Evolutionary conservation across 1,140 invertebrate genomes (phyloP).

Genomic region (Holcopasites calliopsidis): DNA sequence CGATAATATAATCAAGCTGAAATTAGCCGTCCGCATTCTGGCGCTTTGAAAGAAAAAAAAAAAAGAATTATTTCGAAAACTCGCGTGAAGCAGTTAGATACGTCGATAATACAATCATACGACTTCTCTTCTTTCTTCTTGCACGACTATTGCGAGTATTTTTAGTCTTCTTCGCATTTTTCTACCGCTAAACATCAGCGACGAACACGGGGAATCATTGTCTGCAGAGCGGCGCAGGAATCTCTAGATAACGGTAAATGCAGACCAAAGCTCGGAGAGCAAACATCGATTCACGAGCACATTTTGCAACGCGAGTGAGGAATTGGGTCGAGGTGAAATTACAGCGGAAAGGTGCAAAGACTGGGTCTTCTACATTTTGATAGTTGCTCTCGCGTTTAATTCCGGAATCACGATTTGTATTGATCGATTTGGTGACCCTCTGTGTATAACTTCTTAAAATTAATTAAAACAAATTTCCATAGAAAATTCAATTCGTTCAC

Average conservation of each 20-base stretch:
- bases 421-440: no score
- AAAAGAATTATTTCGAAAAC: not conserved
- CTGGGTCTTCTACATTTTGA: not conserved
- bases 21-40: not conserved
- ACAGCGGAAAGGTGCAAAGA: not conserved
- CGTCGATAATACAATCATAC: not conserved
- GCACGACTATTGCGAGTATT: not conserved
- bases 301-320: not conserved
- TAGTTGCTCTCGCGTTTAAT: not conserved
- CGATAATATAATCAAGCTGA: not conserved
- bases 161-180: not conserved
- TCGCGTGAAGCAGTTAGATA: not conserved
- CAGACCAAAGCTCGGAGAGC: not conserved
- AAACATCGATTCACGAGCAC: conserved; percentile 20
- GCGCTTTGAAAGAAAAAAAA: no score
- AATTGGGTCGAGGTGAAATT: conserved; percentile 39
- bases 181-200: no score
- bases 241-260: conserved; percentile 5
- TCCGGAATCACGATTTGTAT: no score
- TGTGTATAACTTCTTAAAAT: no score
- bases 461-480: no score
- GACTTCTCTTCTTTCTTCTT: not conserved
- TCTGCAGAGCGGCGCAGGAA: not conserved
- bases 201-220: not conserved
- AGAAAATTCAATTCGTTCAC: no score